A percentile compares a stretch with the other conserved stretches of the same genome.
These are phyloP conservation scores for Macrosiphum euphorbiae DNA, from an alignment of 2,888 invertebrate species.

Conservation along the genomic window DNA sequence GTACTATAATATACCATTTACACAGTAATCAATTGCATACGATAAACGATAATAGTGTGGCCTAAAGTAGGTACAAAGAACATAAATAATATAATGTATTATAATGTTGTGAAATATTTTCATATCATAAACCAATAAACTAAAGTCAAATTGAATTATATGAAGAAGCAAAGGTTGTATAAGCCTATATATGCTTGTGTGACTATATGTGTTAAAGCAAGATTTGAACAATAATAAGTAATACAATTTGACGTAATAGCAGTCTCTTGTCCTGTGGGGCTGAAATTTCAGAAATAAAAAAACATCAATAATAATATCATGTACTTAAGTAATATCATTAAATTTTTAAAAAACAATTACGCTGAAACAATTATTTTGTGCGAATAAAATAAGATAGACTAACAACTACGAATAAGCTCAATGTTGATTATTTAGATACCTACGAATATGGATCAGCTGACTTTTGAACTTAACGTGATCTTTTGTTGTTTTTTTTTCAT, in stretches of 20 bases:
- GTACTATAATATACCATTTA: not conserved
- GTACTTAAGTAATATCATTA: not conserved
- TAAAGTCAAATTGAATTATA: not conserved
- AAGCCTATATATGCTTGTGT: not conserved
- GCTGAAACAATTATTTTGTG: not conserved
- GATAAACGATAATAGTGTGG: not conserved
- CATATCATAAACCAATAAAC: not conserved
- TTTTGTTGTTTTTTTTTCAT: slow-evolving; percentile 36
- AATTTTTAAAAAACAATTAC: not conserved
- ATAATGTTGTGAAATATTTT: not conserved
- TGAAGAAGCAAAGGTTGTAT: not conserved
- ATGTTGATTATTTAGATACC: not conserved
- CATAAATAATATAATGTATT: not conserved
- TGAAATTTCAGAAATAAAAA: not conserved
- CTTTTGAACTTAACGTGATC: slow-evolving; percentile 27
- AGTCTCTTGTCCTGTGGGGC: not conserved
- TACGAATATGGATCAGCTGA: slow-evolving; percentile 1
- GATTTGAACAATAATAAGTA: not conserved
- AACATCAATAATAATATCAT: not conserved
- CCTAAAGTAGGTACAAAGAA: not conserved
- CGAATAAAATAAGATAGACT: not conserved
- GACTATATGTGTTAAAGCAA: not conserved
- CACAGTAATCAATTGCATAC: not conserved
- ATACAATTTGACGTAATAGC: not conserved
- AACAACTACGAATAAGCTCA: not conserved